These are phyloP conservation scores for Atethmia centrago DNA, from an alignment of 2,888 invertebrate genomes.

Conservation along the genomic window DNA sequence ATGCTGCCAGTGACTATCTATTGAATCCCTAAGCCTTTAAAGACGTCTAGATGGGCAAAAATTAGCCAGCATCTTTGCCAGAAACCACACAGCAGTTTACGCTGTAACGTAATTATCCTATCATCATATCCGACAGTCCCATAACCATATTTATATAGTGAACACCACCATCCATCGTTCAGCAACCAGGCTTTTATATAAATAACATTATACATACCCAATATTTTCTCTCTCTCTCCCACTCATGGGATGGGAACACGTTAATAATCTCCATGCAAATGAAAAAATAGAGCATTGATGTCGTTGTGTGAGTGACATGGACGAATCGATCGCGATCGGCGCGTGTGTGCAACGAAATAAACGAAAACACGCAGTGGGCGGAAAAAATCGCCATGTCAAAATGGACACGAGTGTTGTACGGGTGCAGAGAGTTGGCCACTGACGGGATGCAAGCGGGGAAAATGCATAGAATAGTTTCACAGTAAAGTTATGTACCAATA, in stretches of 20 bases:
- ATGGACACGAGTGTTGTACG: constrained; percentile 80
- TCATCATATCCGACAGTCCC: constrained; percentile 18
- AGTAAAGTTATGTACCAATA: no score
- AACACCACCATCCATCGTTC: constrained; percentile 25
- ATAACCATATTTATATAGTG: background rate
- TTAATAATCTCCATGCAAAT: constrained; percentile 64
- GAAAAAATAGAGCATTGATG: constrained; percentile 62
- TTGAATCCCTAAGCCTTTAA: no score
- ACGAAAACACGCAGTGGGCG: constrained; percentile 82
- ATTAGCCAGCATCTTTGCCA: background rate
- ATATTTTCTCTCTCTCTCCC: constrained; percentile 37
- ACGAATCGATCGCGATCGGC: constrained; percentile 82
- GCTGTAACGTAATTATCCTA: background rate
- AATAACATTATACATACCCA: constrained; percentile 51
- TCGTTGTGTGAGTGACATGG: constrained; percentile 65
- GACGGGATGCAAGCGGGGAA: background rate
- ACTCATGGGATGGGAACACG: constrained; percentile 37
- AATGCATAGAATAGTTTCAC: no score
- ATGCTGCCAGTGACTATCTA: background rate
- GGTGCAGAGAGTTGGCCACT: constrained; percentile 66
- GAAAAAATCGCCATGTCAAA: constrained; percentile 87
- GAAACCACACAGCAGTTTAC: background rate
- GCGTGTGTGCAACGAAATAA: constrained; percentile 86
- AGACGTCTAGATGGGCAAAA: background rate
- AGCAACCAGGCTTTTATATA: constrained; percentile 21